A percentile compares a stretch with the other conserved stretches of the same genome.
Evolutionary conservation across 2,797 vertebrate genomes (phyloP).

Genomic region (Picus viridis): DNA sequence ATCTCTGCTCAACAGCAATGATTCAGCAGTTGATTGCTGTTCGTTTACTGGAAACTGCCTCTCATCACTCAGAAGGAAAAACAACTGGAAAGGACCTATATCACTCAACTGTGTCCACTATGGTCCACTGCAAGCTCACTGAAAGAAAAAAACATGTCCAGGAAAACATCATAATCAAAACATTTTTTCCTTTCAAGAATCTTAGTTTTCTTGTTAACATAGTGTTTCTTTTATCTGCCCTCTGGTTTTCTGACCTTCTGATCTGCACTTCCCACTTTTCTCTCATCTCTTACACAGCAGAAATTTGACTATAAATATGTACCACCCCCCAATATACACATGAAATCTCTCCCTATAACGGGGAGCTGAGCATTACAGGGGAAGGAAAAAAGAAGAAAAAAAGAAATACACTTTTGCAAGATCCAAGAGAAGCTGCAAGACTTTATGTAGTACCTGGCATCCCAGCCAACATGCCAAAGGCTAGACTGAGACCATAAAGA

Average conservation of each 20-base stretch:
- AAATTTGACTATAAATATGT: background rate
- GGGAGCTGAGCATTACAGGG: background rate
- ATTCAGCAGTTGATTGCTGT: slow-evolving; percentile 69
- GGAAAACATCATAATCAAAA: slow-evolving; percentile 14
- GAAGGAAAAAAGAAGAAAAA: background rate
- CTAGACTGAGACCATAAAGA: background rate
- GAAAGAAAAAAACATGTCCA: background rate
- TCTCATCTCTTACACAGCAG: background rate
- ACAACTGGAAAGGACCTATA: slow-evolving; percentile 15
- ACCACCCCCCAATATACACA: background rate
- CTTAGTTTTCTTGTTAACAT: background rate
- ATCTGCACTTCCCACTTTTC: background rate
- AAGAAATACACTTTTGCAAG: background rate
- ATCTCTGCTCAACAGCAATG: slow-evolving; percentile 48
- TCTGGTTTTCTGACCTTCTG: background rate
- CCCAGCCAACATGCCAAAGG: background rate
- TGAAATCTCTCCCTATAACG: background rate
- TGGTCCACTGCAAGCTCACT: background rate
- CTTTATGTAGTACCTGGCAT: background rate
- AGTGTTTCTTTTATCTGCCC: background rate
- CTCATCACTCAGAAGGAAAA: slow-evolving; percentile 46
- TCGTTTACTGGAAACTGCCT: slow-evolving; percentile 53
- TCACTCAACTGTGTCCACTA: background rate
- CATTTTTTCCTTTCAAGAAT: background rate
- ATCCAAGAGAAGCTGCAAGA: background rate